phyloP scores from a whole-genome alignment of 2,113 vertebrate genomes.

The Cercopithecus mona region DNA sequence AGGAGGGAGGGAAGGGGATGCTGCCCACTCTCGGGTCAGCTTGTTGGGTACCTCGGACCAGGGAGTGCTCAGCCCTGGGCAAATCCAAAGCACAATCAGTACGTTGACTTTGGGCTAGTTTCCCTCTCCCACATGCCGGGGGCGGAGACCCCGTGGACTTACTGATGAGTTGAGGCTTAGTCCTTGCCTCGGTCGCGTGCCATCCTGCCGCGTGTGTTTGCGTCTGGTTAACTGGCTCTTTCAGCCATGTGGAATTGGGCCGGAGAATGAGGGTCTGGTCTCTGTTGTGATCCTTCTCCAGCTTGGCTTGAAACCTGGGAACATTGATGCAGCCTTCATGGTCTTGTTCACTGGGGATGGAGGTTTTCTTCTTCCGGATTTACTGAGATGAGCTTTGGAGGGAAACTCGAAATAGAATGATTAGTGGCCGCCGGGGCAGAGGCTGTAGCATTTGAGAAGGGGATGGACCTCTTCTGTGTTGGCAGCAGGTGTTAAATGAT shows the following conservation, averaged over 20 bases:
- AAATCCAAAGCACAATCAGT: not conserved
- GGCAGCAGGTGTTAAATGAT: not conserved
- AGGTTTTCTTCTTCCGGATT: not conserved
- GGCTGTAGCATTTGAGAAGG: not conserved
- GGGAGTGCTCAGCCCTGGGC: not conserved
- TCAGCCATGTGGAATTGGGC: not conserved
- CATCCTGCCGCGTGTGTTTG: not conserved
- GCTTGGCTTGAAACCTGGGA: not conserved
- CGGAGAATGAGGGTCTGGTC: not conserved
- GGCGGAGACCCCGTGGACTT: slow-evolving; percentile 18
- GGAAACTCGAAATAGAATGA: slow-evolving; percentile 48
- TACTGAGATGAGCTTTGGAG: slow-evolving; percentile 44
- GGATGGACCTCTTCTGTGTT: not conserved
- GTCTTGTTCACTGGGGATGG: not conserved
- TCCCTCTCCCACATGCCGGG: not conserved
- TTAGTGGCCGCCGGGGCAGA: not conserved
- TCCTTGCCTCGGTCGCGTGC: not conserved
- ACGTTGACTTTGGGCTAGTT: slow-evolving; percentile 8
- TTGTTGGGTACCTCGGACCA: not conserved
- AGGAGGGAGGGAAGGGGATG: slow-evolving; percentile 38
- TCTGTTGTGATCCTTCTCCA: not conserved
- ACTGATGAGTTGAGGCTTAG: slow-evolving; percentile 27
- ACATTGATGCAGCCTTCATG: not conserved
- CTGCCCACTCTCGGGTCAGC: not conserved
- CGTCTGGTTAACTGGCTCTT: not conserved